phyloP scores from a whole-genome alignment of 2,113 vertebrate species.

The Ceyx cyanopectus region DNA sequence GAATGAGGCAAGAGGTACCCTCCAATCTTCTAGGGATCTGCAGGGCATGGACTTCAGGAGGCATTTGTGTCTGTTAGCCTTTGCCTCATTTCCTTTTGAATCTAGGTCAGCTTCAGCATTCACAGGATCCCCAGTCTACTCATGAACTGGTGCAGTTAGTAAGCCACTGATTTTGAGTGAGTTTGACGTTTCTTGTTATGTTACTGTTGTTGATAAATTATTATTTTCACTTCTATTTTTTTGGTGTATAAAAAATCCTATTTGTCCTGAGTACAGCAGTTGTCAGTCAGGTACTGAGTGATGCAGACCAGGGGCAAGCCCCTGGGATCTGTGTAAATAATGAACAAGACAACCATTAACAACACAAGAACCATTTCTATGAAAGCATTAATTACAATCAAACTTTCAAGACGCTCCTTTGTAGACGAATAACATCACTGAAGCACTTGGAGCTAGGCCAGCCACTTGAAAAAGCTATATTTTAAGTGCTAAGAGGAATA shows the following conservation, averaged over 20 bases:
- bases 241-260: accelerated
- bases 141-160: neutral
- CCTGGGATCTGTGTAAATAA: neutral
- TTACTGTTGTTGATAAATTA: neutral
- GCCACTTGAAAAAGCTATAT: neutral
- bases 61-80: neutral
- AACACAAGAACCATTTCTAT: neutral
- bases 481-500: neutral
- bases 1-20: neutral
- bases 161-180: neutral
- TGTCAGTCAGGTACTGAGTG: neutral
- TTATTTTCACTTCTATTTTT: neutral
- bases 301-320: neutral
- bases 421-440: neutral
- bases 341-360: neutral
- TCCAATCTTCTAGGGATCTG: neutral
- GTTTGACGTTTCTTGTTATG: neutral
- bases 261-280: neutral
- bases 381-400: constrained; percentile 13
- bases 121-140: neutral
- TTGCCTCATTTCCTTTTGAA: neutral
- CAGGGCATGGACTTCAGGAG: neutral
- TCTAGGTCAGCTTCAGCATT: neutral
- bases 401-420: neutral
- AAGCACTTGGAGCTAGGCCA: neutral